phyloP scores from a whole-genome alignment of 2,113 vertebrate genomes.

The Ia io region DNA sequence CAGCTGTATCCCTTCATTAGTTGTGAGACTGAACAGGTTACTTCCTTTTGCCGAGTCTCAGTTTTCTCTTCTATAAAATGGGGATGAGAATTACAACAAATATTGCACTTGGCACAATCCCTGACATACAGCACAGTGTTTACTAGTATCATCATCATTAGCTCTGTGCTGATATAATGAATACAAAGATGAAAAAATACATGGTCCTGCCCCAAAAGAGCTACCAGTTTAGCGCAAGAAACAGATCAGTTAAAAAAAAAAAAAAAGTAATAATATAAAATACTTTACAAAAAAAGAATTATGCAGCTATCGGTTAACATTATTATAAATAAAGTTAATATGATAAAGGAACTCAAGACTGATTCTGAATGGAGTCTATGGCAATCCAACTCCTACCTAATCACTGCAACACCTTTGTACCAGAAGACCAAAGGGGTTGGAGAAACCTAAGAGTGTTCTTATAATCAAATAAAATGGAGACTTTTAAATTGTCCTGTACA shows the following conservation, averaged over 20 bases:
- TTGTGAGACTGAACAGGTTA: not conserved
- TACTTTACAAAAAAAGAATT: slow-evolving; percentile 23
- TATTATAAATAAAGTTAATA: slow-evolving; percentile 34
- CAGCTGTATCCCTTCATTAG: not conserved
- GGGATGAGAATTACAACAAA: slow-evolving; percentile 33
- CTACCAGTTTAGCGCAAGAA: slow-evolving; percentile 21
- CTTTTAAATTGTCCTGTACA: not conserved
- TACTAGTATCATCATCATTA: slow-evolving; percentile 19
- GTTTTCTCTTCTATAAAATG: slow-evolving; percentile 43
- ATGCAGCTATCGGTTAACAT: not conserved
- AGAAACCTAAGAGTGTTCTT: not conserved
- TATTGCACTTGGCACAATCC: not conserved
- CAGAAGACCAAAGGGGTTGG: not conserved
- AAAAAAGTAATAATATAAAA: not conserved
- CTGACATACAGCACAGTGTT: not conserved
- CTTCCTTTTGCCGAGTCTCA: slow-evolving; percentile 29
- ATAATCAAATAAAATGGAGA: slow-evolving; percentile 40
- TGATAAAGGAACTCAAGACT: slow-evolving; percentile 15
- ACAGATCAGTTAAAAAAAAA: slow-evolving; percentile 2
- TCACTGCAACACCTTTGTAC: not conserved
- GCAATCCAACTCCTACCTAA: slow-evolving; percentile 29
- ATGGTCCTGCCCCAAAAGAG: not conserved
- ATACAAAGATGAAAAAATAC: not conserved
- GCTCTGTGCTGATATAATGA: not conserved
- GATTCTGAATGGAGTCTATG: not conserved